These are phyloP conservation scores for Heteromormyrus szaboi DNA, from an alignment of 2,797 vertebrate genomes.

Conservation along the genomic window DNA sequence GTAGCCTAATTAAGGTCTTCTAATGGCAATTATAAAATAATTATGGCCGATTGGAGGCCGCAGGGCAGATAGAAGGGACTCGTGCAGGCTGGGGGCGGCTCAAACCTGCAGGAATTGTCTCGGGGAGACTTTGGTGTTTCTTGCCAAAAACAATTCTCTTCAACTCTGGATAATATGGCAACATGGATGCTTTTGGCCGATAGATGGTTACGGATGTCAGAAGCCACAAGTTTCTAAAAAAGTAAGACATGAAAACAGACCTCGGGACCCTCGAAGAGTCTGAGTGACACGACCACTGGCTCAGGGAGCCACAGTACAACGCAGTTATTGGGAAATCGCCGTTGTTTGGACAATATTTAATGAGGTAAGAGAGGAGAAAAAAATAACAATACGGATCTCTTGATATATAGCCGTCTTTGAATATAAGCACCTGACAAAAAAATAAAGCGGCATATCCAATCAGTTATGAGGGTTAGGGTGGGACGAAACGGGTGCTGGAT, in stretches of 20 bases:
- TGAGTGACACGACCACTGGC: slow-evolving; percentile 65
- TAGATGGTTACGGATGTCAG: slow-evolving; percentile 67
- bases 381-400: slow-evolving; percentile 50
- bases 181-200: slow-evolving; percentile 58
- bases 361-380: slow-evolving; percentile 42
- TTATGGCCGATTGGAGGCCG: slow-evolving; percentile 4
- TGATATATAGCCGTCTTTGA: slow-evolving; percentile 48
- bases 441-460: slow-evolving; percentile 38
- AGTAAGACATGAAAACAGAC: slow-evolving; percentile 68
- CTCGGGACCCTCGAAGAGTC: slow-evolving; percentile 61
- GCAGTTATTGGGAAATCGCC: slow-evolving; percentile 66
- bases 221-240: slow-evolving; percentile 73
- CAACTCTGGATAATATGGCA: slow-evolving; percentile 69
- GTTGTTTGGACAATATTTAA: slow-evolving; percentile 53
- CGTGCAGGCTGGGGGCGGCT: slow-evolving; percentile 13
- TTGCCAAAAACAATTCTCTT: slow-evolving; percentile 71
- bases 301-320: slow-evolving; percentile 60
- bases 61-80: slow-evolving; percentile 13
- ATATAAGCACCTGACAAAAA: slow-evolving; percentile 39
- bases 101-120: slow-evolving; percentile 51
- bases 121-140: slow-evolving; percentile 60
- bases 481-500: neutral
- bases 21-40: slow-evolving; percentile 27
- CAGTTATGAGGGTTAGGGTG: neutral
- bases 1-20: slow-evolving; percentile 14